Evolutionary conservation across 2,888 invertebrate genomes (phyloP), one percentile per base, ranked within the genome.

Genomic region (Nysson spinosus): DNA sequence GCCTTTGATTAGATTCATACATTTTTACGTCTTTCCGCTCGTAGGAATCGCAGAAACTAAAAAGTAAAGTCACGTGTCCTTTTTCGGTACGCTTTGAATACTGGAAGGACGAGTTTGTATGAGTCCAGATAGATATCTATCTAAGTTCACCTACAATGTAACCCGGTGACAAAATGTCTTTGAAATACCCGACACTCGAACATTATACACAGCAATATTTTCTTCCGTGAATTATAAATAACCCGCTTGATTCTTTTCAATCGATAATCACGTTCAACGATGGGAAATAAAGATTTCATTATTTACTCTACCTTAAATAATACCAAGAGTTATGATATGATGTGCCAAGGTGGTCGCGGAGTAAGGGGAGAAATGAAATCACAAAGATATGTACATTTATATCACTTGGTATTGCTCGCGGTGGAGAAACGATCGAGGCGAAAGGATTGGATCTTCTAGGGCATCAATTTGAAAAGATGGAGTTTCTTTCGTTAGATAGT

Each of bases 1-100:
- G n/a, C 35, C 26, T 26, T 26, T 20, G 47, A 37, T 37, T 17
- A 26, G 17, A 49, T 26, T 37, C 37, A 6, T 12, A 7, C 50
- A 14, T 4, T 4, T 19, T 39, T 30, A 16, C 16, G 26, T 39
- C 20, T 9, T 19, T 24, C 14, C 14, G 22, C 22, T 22, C 40
- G 40, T 12, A 6, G 4, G 9, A 5, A 24, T 12, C 12, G 40
- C 9, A 9, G 12, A 11, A 9, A 24, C 20, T 9, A n/a, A 4
- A 11, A 24, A 12, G 4, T 14, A 12, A n/a, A 19, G 17, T 49
- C 49, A 0, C 39, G 42, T 11, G 24, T n/a, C 26, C 5, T 42
- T 42, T 52, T 12, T 16, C 32, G 11, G 5, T 4, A 12, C 16
- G 7, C 34, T 11, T 17, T 32, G 4, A 34, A 9, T 16, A 14